phyloP scores from a whole-genome alignment of 2,113 vertebrate genomes.

The Brachypteracias leptosomus region DNA sequence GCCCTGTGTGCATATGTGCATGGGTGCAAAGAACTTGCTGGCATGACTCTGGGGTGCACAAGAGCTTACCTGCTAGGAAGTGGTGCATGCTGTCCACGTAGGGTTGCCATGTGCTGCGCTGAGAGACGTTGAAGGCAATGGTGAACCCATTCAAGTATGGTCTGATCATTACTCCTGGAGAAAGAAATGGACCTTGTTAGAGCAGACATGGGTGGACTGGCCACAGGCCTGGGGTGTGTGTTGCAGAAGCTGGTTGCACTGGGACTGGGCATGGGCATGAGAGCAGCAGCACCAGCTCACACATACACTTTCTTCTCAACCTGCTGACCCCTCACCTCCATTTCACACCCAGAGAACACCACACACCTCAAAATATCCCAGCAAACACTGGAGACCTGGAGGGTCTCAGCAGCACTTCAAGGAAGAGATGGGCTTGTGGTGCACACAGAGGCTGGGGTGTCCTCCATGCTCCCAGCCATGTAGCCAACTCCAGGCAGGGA shows the following conservation, averaged over 20 bases:
- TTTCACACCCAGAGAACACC: background rate
- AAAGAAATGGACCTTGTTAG: slow-evolving; percentile 39
- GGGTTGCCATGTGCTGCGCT: slow-evolving; percentile 87
- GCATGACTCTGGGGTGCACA: background rate
- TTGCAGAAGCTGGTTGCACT: background rate
- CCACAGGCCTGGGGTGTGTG: background rate
- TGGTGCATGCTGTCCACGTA: slow-evolving; percentile 85
- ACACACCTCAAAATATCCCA: rapidly evolving
- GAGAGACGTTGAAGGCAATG: slow-evolving; percentile 86
- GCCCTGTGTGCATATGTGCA: rapidly evolving
- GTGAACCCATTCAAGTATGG: slow-evolving; percentile 85
- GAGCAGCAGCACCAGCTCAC: background rate
- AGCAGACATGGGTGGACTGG: background rate
- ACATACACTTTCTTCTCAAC: background rate
- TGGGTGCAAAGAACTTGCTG: background rate
- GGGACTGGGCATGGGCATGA: rapidly evolving
- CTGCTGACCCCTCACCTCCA: background rate
- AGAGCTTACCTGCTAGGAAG: slow-evolving; percentile 85
- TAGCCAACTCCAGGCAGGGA: background rate
- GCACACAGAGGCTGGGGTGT: background rate
- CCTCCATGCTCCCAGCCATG: rapidly evolving
- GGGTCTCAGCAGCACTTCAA: background rate
- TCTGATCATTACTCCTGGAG: slow-evolving; percentile 93
- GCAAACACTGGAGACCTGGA: background rate
- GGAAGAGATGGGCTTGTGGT: background rate